Evolutionary conservation across 2,888 invertebrate genomes (phyloP).

Genomic region (Spodoptera exigua): DNA sequence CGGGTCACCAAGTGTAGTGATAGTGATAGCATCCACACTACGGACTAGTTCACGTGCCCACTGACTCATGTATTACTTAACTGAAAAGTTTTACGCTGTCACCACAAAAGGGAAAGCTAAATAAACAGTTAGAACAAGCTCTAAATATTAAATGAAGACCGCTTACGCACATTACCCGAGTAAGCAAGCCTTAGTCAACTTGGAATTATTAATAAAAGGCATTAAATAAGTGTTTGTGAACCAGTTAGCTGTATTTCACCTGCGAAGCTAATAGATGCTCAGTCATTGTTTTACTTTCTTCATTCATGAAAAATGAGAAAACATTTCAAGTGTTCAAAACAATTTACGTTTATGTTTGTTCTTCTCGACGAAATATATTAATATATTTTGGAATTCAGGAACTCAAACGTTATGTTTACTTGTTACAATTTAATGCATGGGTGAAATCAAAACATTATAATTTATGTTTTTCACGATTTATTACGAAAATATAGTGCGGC

Average conservation of each 20-base stretch:
- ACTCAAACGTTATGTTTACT: constrained; percentile 23
- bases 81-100: constrained; percentile 21
- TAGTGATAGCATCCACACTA: constrained; percentile 28
- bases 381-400: constrained; percentile 10
- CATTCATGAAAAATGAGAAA: constrained; percentile 21
- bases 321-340: constrained; percentile 21
- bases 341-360: constrained; percentile 23
- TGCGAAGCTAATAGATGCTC: constrained; percentile 9
- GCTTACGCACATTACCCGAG: constrained; percentile 3
- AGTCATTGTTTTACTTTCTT: constrained; percentile 20
- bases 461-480: constrained; percentile 29
- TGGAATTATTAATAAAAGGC: constrained; percentile 6
- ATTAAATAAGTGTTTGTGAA: constrained; percentile 8
- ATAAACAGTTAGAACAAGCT: constrained; percentile 17
- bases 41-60: constrained; percentile 40
- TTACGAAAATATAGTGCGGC: constrained; percentile 6
- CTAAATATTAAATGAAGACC: constrained; percentile 22
- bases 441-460: constrained; percentile 24
- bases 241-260: constrained; percentile 9
- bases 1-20: constrained; percentile 40
- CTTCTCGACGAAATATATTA: constrained; percentile 8
- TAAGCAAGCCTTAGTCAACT: not conserved
- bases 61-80: constrained; percentile 39
- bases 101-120: constrained; percentile 12
- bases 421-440: constrained; percentile 14